Conservation (phyloP, 2,113 vertebrate genomes). For the Morone saxatilis region DNA sequence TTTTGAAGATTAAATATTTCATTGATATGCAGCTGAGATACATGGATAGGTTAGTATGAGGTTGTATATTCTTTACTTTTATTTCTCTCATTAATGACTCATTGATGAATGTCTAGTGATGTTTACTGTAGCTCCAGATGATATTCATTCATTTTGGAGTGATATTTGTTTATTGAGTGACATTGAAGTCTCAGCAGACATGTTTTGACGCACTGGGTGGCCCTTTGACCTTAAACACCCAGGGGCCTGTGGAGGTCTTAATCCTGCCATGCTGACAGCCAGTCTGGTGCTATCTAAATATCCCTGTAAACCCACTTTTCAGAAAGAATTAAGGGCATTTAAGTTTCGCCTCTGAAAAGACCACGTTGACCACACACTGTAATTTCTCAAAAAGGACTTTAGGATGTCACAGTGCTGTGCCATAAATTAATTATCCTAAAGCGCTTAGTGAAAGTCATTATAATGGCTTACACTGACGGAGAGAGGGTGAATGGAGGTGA, state of each 20-base stretch:
- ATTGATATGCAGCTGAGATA: background rate
- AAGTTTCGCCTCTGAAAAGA: slow-evolving; percentile 41
- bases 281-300: slow-evolving; percentile 22
- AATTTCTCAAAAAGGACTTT: slow-evolving; percentile 70
- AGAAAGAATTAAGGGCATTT: slow-evolving; percentile 57
- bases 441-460: slow-evolving; percentile 70
- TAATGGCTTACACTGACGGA: slow-evolving; percentile 59
- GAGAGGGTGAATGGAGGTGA: slow-evolving; percentile 57
- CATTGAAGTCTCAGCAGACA: background rate
- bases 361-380: slow-evolving; percentile 57
- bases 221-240: slow-evolving; percentile 39
- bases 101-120: slow-evolving; percentile 2
- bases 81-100: background rate
- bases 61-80: background rate
- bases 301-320: slow-evolving; percentile 50
- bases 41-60: background rate
- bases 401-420: slow-evolving; percentile 66
- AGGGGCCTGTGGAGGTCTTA: slow-evolving; percentile 20
- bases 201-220: slow-evolving; percentile 9
- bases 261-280: slow-evolving; percentile 35
- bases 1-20: background rate
- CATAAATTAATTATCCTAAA: slow-evolving; percentile 76
- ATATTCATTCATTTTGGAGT: background rate
- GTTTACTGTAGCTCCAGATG: background rate
- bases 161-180: slow-evolving; percentile 10